Evolutionary conservation across 2,888 invertebrate genomes (phyloP).

Genomic region (Helobdella robusta): DNA sequence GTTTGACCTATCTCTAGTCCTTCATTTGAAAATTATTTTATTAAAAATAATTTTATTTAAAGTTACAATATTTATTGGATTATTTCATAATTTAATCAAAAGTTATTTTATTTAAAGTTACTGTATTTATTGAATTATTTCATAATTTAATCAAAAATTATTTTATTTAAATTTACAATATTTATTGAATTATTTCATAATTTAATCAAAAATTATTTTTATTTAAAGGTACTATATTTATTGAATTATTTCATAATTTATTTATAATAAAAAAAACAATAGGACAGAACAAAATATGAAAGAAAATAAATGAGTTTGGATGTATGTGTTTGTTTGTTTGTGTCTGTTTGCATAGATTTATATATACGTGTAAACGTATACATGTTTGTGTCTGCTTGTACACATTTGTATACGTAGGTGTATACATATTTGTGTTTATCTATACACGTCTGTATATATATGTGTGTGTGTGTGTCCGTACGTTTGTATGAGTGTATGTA

Average conservation of each 20-base stretch:
- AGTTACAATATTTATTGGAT: too few species aligned
- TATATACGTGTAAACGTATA: not conserved
- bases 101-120: too few species aligned
- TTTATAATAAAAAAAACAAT: not conserved
- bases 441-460: not conserved
- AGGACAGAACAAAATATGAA: not conserved
- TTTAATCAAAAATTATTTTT: not conserved
- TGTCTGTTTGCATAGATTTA: too few species aligned
- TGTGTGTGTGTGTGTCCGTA: not conserved
- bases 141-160: too few species aligned
- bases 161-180: too few species aligned
- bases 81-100: too few species aligned
- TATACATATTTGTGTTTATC: not conserved
- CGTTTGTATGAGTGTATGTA: not conserved
- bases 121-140: too few species aligned
- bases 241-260: not conserved
- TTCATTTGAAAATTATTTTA: too few species aligned
- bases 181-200: too few species aligned
- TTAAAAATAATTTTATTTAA: too few species aligned
- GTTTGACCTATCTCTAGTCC: not conserved
- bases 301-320: not conserved
- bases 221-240: not conserved
- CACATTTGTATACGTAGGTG: not conserved
- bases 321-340: too few species aligned
- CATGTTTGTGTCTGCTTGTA: not conserved